Evolutionary conservation across 2,113 vertebrate genomes (phyloP).

Genomic region (Gadus chalcogrammus): DNA sequence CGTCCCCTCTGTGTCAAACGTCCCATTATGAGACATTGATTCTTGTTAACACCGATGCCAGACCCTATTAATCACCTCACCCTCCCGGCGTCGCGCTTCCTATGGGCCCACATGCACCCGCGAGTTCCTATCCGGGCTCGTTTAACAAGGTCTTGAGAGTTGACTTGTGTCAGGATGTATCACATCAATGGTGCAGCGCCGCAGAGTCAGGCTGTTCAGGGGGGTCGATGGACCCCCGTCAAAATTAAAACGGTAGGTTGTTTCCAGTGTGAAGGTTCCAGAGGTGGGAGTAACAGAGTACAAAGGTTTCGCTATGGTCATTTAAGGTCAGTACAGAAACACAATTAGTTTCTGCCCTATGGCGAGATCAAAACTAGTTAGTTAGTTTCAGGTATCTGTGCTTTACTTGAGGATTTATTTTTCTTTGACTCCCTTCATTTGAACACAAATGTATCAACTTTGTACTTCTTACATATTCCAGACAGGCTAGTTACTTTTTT

Average conservation of each 20-base stretch:
- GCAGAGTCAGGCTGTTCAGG: conserved; percentile 25
- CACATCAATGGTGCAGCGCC: conserved; percentile 30
- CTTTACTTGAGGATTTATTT: no score
- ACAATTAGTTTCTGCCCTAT: no score
- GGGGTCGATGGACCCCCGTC: no score
- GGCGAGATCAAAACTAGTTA: no score
- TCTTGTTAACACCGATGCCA: conserved; percentile 58
- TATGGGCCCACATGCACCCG: conserved; percentile 38
- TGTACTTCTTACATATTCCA: no score
- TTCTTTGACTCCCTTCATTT: no score
- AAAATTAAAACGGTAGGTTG: no score
- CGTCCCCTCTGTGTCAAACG: conserved; percentile 55
- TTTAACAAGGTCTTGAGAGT: conserved; percentile 55
- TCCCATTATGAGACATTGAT: conserved; percentile 66
- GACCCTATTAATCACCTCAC: conserved; percentile 54
- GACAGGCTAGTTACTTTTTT: no score
- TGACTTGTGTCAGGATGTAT: conserved; percentile 51
- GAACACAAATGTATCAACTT: no score
- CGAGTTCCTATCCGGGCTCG: conserved; percentile 43
- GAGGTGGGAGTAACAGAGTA: neutral
- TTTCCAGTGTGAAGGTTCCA: neutral
- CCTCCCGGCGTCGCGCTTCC: conserved; percentile 48
- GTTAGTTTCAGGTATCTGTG: neutral
- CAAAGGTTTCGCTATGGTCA: no score
- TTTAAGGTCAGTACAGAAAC: neutral